Base-by-base conservation (phyloP, 2,797 vertebrate genomes). In the Phalloptychus januarius region DNA sequence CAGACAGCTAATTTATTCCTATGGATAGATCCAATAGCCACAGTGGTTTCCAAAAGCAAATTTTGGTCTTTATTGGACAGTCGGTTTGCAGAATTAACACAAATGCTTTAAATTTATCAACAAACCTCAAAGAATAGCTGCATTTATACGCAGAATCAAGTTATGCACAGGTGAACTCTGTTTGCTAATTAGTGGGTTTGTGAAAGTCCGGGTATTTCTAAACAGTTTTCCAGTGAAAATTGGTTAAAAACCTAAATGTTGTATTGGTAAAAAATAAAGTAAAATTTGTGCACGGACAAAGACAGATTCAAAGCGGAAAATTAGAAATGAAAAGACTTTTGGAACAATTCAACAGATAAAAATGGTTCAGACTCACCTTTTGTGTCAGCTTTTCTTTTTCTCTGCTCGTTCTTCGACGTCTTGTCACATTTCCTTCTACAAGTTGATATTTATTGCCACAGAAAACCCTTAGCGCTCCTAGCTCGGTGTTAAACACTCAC, bases 1-100 rank as follows among this genome's bases (percentile, higher is more conserved):
- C 20, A 36, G 36, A 56, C 61, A 6, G 44, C 65, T 80, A 18
- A 74, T 87, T 83, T 61, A 63, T 67, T 81, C 78, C 76, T 74
- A 5, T 56, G 67, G 44, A 63, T 71, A 10, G 3, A 5, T 6
- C 33, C 33, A 20, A 38, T 10, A 38, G 38, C 1, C n/a, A 11
- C 63, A n/a, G 2, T 38, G 61, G 16, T 38, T 65, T 23, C 16
- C 33, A 38, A 65, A 65, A 36, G 33, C 58, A 7, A 8, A 2
- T 28, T 58, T 58, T 58, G 12, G 12, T 25, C 8, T 11, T 4
- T 11, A 12, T 54, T 4, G 25, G 52, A n/a, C 4, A 10, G 25
- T 12, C 10, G 16, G 25, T 11, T 69, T 7, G 38, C 2, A 40
- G 38, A 40, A 40, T 40, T 40, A 36, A 40, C 36, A 50, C 20